phyloP scores from a whole-genome alignment of 2,888 invertebrate genomes.

The Aethes cnicana region DNA sequence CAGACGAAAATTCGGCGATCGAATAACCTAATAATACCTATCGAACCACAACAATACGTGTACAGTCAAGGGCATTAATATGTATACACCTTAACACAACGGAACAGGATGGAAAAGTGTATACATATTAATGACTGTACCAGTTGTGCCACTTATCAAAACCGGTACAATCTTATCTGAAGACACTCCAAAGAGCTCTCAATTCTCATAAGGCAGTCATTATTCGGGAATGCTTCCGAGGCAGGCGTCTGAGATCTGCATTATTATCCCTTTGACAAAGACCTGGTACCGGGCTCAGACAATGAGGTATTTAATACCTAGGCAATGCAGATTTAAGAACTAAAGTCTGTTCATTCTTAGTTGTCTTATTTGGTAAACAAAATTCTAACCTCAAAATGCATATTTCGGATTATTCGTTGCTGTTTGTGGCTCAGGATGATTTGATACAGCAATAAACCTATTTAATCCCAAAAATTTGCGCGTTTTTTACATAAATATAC shows the following conservation, averaged over 20 bases:
- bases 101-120: not conserved
- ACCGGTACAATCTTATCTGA: constrained; percentile 1
- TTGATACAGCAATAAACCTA: too few relatives aligned
- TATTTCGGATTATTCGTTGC: too few relatives aligned
- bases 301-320: not conserved
- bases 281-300: not conserved
- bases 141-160: not conserved
- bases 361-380: too few relatives aligned
- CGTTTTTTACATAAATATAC: too few relatives aligned
- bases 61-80: too few relatives aligned
- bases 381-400: too few relatives aligned
- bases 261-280: not conserved
- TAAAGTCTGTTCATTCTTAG: too few relatives aligned
- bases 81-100: not conserved
- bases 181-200: not conserved
- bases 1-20: too few relatives aligned
- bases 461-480: too few relatives aligned
- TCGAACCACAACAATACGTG: too few relatives aligned
- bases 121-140: not conserved
- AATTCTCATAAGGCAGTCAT: constrained; percentile 3
- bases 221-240: constrained; percentile 12
- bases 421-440: too few relatives aligned
- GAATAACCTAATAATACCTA: too few relatives aligned
- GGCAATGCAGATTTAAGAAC: not conserved
- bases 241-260: not conserved